Conservation (phyloP, 2,888 invertebrate species). For the Cerceris ruficornis region DNA sequence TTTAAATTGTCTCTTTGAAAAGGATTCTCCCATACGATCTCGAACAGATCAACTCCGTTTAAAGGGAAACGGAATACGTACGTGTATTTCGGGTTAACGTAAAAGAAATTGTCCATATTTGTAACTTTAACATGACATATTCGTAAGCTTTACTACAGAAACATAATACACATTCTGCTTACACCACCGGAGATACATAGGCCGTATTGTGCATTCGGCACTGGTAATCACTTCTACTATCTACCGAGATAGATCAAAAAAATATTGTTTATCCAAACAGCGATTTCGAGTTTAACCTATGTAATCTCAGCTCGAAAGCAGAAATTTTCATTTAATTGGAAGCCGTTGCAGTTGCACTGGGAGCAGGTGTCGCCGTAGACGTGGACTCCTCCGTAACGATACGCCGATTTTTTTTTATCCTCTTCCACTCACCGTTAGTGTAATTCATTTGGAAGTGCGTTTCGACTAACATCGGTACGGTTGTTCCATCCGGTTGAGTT, state of each 20-base stretch:
- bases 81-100: constrained; percentile 13
- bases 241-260: constrained; percentile 20
- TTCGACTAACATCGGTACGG: constrained; percentile 91
- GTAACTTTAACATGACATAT: constrained; percentile 31
- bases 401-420: constrained; percentile 94
- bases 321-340: constrained; percentile 67
- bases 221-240: constrained; percentile 24
- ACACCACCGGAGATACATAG: constrained; percentile 26
- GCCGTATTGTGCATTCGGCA: constrained; percentile 15
- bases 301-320: constrained; percentile 26
- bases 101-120: constrained; percentile 13
- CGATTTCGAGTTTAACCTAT: constrained; percentile 12
- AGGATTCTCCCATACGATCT: not conserved
- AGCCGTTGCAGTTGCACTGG: constrained; percentile 73
- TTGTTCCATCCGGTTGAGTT: constrained; percentile 91
- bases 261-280: constrained; percentile 11
- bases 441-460: constrained; percentile 99
- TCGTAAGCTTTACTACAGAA: constrained; percentile 45
- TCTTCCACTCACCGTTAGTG: constrained; percentile 98
- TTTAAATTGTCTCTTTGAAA: not conserved
- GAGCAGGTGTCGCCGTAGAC: constrained; percentile 64
- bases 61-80: not conserved
- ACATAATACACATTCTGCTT: constrained; percentile 40
- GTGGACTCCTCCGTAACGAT: constrained; percentile 83
- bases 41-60: not conserved